Evolutionary conservation across 2,888 invertebrate genomes (phyloP).

Genomic region (Standfussiana lucernea): DNA sequence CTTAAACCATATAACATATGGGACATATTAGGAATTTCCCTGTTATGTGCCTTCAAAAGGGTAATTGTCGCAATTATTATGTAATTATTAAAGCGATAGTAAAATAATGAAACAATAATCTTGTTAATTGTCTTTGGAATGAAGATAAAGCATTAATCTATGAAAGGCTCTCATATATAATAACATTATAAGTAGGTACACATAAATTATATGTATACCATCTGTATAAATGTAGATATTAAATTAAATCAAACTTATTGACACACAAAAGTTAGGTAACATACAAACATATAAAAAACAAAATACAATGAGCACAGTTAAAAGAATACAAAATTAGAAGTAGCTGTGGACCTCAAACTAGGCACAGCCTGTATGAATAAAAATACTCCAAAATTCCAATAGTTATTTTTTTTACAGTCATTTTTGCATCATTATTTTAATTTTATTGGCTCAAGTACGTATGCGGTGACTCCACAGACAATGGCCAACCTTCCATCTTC

Average conservation of each 20-base stretch:
- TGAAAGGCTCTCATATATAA: background rate
- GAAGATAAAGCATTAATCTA: constrained; percentile 5
- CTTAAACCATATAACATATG: background rate
- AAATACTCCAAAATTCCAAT: no score
- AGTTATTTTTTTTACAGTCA: no score
- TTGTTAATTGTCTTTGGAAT: constrained; percentile 12
- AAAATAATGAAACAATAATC: constrained; percentile 21
- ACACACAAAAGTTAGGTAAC: no score
- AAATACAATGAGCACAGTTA: no score
- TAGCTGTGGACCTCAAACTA: no score
- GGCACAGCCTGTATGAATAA: no score
- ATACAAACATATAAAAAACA: no score
- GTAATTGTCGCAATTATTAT: background rate
- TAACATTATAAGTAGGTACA: background rate
- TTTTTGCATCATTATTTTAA: no score
- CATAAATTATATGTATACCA: background rate
- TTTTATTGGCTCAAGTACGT: background rate
- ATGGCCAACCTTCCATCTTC: no score
- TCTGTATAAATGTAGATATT: background rate
- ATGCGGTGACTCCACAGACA: no score
- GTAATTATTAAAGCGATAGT: constrained; percentile 9
- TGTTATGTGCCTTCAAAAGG: background rate
- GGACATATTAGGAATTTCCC: background rate
- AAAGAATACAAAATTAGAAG: no score
- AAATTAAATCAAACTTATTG: no score